These are phyloP conservation scores for Branchinecta sandiegonensis DNA, from an alignment of 2,888 invertebrate species.

Conservation along the genomic window DNA sequence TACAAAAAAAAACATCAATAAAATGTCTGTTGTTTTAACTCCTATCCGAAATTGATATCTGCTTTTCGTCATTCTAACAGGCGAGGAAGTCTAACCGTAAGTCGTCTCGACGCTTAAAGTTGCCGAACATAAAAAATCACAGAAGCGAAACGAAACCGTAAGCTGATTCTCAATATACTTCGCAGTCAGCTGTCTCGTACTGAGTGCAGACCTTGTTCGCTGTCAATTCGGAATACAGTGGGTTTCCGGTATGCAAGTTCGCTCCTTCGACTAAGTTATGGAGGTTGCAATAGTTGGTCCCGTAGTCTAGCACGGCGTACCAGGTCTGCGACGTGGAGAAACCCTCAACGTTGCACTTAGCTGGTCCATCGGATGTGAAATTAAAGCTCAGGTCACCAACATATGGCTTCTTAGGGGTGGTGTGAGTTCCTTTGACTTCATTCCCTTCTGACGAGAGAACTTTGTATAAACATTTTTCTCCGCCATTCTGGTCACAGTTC, in stretches of 20 bases:
- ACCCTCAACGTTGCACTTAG: slow-evolving; percentile 31
- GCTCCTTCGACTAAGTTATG: slow-evolving; percentile 31
- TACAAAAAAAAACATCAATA: no score
- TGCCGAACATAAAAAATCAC: no score
- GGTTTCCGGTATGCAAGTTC: slow-evolving; percentile 28
- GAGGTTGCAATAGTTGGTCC: slow-evolving; percentile 32
- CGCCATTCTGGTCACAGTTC: slow-evolving; percentile 28
- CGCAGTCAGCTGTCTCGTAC: slow-evolving; percentile 31
- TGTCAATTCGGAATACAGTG: slow-evolving; percentile 30
- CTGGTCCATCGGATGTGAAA: slow-evolving; percentile 27
- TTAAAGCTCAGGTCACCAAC: slow-evolving; percentile 31
- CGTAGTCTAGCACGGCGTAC: slow-evolving; percentile 31
- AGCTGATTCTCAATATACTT: slow-evolving; percentile 29
- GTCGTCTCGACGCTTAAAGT: neutral
- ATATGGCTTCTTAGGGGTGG: slow-evolving; percentile 28
- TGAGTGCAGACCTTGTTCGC: slow-evolving; percentile 32
- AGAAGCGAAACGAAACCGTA: no score
- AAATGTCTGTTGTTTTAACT: no score
- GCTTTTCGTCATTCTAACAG: no score
- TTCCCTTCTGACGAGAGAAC: slow-evolving; percentile 25
- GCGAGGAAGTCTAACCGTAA: no score
- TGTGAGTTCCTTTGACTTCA: slow-evolving; percentile 29
- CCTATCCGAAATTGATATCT: no score
- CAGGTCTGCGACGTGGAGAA: slow-evolving; percentile 30
- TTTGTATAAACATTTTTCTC: slow-evolving; percentile 30